A percentile compares a stretch with the other conserved stretches of the same genome.
These are phyloP conservation scores for Diplolepis rosae DNA, from an alignment of 2,888 invertebrate species.

Conservation along the genomic window DNA sequence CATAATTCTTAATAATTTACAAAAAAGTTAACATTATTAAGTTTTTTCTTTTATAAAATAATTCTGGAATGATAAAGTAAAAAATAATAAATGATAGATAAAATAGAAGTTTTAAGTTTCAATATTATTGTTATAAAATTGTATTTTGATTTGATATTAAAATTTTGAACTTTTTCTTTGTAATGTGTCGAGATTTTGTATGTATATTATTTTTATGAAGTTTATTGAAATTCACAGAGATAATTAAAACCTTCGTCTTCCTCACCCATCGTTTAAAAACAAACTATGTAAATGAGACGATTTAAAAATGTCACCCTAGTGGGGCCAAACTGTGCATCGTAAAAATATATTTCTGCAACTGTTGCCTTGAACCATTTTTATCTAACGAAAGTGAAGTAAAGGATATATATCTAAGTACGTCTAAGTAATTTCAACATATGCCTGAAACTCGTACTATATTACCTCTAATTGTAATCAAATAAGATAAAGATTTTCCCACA, in stretches of 20 bases:
- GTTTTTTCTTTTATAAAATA: too few relatives aligned
- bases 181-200: background rate
- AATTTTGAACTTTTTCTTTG: too few relatives aligned
- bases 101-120: too few relatives aligned
- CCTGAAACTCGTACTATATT: background rate
- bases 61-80: too few relatives aligned
- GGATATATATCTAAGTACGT: background rate
- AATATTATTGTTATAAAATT: too few relatives aligned
- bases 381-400: conserved; percentile 23
- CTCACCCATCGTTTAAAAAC: conserved; percentile 14
- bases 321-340: conserved; percentile 23
- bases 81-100: too few relatives aligned
- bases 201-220: background rate
- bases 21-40: too few relatives aligned
- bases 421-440: background rate
- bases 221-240: background rate
- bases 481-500: background rate
- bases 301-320: conserved; percentile 24
- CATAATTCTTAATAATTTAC: too few relatives aligned
- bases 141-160: too few relatives aligned
- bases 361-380: conserved; percentile 26
- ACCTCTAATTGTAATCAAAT: conserved; percentile 23
- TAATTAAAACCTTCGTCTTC: conserved; percentile 12
- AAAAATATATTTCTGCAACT: conserved; percentile 23
- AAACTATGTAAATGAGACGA: conserved; percentile 17